Percentiles rank a stretch among this genome's conserved stretches.
Conservation (phyloP, 1,140 invertebrate genomes). For the Caenorhabditis briggsae region DNA sequence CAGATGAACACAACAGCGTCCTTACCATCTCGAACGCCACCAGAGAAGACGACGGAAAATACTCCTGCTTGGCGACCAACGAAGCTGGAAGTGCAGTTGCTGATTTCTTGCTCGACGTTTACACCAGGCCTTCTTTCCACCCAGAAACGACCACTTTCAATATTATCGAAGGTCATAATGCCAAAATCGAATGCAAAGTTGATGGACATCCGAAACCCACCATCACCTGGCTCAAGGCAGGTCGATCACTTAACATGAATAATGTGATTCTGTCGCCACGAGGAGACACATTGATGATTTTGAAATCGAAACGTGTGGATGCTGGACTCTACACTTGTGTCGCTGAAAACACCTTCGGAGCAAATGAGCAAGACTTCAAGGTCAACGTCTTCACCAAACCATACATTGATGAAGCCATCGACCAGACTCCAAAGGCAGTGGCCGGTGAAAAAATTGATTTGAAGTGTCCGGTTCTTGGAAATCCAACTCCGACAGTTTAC, state of each 20-base stretch:
- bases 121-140: conserved; percentile 67
- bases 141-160: neutral
- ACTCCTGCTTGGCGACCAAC: conserved; percentile 72
- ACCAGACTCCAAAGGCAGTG: conserved; percentile 75
- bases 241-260: conserved; percentile 69
- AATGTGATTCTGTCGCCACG: conserved; percentile 78
- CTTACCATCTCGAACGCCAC: conserved; percentile 42
- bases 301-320: conserved; percentile 79
- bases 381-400: conserved; percentile 71
- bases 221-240: conserved; percentile 71
- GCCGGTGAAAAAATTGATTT: conserved; percentile 77
- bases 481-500: conserved; percentile 78
- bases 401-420: conserved; percentile 73
- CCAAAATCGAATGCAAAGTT: conserved; percentile 72
- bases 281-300: conserved; percentile 78
- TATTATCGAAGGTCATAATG: conserved; percentile 71
- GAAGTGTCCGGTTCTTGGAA: conserved; percentile 79
- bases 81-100: conserved; percentile 72
- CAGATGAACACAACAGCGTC: neutral
- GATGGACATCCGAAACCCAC: conserved; percentile 75
- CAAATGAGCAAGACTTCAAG: conserved; percentile 62
- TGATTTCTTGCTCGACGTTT: conserved; percentile 74
- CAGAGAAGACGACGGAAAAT: conserved; percentile 59
- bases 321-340: conserved; percentile 80
- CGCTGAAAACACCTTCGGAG: conserved; percentile 79